Evolutionary conservation across 2,113 vertebrate species (phyloP), one percentile per base, ranked within the genome.

Genomic region (Cacatua alba): DNA sequence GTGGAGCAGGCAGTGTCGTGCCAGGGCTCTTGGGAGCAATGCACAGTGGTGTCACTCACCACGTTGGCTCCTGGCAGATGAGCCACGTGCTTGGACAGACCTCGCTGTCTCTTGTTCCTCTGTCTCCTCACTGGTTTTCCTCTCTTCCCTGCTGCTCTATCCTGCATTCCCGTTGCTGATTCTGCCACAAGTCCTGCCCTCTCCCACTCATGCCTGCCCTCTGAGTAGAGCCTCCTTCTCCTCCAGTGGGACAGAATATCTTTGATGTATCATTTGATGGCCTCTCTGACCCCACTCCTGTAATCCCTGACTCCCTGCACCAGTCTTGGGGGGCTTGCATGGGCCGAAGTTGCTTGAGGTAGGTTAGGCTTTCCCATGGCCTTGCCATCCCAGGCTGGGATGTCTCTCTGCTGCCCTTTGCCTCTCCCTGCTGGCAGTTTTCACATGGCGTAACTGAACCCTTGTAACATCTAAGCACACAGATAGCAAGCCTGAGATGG

Each of bases 261-360:
- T 59, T 59, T 20, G 9, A 10, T 21, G 9, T 21, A 11, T 14
- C 2, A 3, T n/a, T 76, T 53, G 11, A 12, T 12, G 33, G 43
- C 26, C 59, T 39, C 63, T 64, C 49, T 7, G 39, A 13, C 9
- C 16, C 29, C 64, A 29, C 5, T 17, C 6, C 31, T 31, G 16
- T 1, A 3, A 26, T 10, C 13, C 25, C 7, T 4, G 4, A 13
- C 26, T 20, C 18, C 35, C 24, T 0, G 2, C 6, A 4, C 26
- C 57, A 7, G 57, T 48, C 49, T 18, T 29, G 9, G 57, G 2
- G 29, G 9, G 3, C 46, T 55, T 11, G 11, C 1, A 3, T 29
- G 19, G 74, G 33, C 35, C 1, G 5, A 46, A 33, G 41, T 48
- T 31, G 48, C 48, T 49, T 5, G 2, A 68, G 35, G n/a, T 13